Conservation (phyloP, 2,113 vertebrate genomes). For the Lophura nycthemera region DNA sequence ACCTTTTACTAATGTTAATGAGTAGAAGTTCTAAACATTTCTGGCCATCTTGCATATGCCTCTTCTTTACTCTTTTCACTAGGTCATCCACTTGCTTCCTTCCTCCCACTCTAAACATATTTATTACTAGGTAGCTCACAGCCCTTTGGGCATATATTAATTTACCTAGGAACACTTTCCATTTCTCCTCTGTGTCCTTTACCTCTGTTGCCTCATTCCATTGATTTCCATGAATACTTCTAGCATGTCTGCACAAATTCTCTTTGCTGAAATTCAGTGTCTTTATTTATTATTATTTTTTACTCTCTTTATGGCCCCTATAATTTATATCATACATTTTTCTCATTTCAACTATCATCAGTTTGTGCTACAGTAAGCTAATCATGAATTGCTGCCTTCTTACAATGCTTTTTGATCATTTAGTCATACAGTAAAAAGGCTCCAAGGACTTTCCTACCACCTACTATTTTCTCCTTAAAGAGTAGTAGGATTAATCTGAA, state of each 20-base stretch:
- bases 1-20: not conserved
- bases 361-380: slow-evolving; percentile 17
- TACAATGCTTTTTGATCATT: not conserved
- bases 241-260: slow-evolving; percentile 41
- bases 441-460: not conserved
- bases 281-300: slow-evolving; percentile 5
- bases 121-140: slow-evolving; percentile 51
- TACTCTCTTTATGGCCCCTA: not conserved
- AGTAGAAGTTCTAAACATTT: not conserved
- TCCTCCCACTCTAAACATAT: not conserved
- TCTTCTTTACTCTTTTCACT: slow-evolving; percentile 18
- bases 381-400: slow-evolving; percentile 10
- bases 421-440: not conserved
- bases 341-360: not conserved
- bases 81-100: slow-evolving; percentile 42
- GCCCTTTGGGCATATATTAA: slow-evolving; percentile 41
- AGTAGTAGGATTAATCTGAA: not conserved
- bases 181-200: slow-evolving; percentile 48
- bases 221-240: slow-evolving; percentile 56
- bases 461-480: not conserved
- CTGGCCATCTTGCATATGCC: not conserved
- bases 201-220: slow-evolving; percentile 34
- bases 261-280: slow-evolving; percentile 25
- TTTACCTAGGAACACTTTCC: slow-evolving; percentile 49
- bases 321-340: slow-evolving; percentile 3